Evolutionary conservation across 1,140 invertebrate species (phyloP), one percentile per base, ranked within the genome.

Genomic region (Zelostemma sp.): DNA sequence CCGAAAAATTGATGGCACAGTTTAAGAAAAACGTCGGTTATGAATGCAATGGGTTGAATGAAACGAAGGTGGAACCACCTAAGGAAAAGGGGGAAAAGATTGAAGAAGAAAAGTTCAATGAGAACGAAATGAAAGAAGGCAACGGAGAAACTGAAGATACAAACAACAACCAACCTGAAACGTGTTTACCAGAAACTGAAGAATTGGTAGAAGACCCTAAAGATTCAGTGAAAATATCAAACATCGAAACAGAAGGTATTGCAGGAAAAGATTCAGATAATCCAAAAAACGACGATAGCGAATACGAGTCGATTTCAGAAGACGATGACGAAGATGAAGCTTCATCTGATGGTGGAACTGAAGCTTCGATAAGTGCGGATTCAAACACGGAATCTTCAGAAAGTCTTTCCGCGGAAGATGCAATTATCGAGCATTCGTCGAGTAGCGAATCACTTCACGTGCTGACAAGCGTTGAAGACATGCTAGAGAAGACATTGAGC

Each of bases 401-500:
- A 1, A 21, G n/a, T 18, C 6, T 19, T 21, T 68, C 35, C n/a
- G 43, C 54, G 16, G 48, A 43, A 41, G 18, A 49, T 4, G 38
- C 19, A 43, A 38, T 53, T 1, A 40, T 60, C n/a, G 61, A 65
- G 40, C 28, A 41, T 4, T 28, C 50, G 2, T 54, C 49, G 33
- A 51, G 67, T 14, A 64, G 61, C 38, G 70, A 72, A 60, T 76
- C 75, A 0, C 17, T 76, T 4, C 73, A 81, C 5, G 72, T 80
- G 1, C 45, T 81, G 9, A 79, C 77, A 4, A 76, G 77, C 16
- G 81, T 78, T 1, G 83, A 85, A 56, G 67, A 81, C 19, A 66
- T 80, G 43, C 19, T 85, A 1, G 76, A 82, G 47, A 78, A 83
- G 35, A 85, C 81, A n/a, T 51, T 85, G 14, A 77, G 76, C 35